A percentile compares a stretch with the other conserved stretches of the same genome.
These are phyloP conservation scores for Zhuqinia jingwanae DNA, from an alignment of 2,888 invertebrate species.

Conservation along the genomic window DNA sequence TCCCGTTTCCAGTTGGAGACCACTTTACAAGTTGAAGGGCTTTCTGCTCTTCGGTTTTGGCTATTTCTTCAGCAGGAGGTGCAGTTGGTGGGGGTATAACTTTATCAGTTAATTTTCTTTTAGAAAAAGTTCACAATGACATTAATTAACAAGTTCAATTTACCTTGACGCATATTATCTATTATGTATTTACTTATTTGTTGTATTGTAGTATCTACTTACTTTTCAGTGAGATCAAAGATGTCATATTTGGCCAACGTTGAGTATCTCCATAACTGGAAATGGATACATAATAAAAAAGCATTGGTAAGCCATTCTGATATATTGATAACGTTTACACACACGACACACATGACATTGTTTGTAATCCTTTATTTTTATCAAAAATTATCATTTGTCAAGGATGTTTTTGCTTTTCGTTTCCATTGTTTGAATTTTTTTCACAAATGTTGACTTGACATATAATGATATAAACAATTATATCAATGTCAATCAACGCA, in stretches of 20 bases:
- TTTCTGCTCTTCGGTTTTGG: slow-evolving; percentile 36
- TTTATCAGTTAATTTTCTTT: slow-evolving; percentile 30
- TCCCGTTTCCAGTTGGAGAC: slow-evolving; percentile 87
- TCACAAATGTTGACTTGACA: too few relatives aligned
- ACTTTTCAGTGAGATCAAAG: slow-evolving; percentile 84
- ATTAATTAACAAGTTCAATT: not conserved
- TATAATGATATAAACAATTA: too few relatives aligned
- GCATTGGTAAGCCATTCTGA: not conserved
- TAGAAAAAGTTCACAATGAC: not conserved
- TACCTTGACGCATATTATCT: too few relatives aligned
- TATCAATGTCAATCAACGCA: too few relatives aligned
- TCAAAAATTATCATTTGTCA: too few relatives aligned
- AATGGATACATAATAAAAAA: slow-evolving; percentile 72
- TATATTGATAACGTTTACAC: too few relatives aligned
- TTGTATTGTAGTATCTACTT: slow-evolving; percentile 75
- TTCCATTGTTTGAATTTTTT: too few relatives aligned
- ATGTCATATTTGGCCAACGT: slow-evolving; percentile 88
- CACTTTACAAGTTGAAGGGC: slow-evolving; percentile 88
- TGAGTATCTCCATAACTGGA: slow-evolving; percentile 90
- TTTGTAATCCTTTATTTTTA: too few relatives aligned
- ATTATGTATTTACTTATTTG: too few relatives aligned
- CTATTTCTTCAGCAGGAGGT: not conserved
- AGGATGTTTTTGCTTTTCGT: too few relatives aligned
- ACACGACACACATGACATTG: too few relatives aligned
- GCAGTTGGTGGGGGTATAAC: slow-evolving; percentile 24